A percentile compares a stretch with the other conserved stretches of the same genome.
Evolutionary conservation across 2,888 invertebrate species (phyloP).

Genomic region (Melikaiella ostensackeni): DNA sequence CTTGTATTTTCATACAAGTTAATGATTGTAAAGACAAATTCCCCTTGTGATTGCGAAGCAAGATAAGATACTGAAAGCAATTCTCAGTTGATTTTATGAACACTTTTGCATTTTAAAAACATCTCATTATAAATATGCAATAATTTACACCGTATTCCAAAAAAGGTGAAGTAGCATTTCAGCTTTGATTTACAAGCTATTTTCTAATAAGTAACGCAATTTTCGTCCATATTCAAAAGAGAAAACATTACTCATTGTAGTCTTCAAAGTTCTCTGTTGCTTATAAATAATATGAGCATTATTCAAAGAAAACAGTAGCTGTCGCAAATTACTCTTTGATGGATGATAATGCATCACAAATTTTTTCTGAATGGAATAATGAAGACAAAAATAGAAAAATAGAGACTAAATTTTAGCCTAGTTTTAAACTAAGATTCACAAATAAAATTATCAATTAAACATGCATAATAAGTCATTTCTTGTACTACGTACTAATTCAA

Average conservation of each 20-base stretch:
- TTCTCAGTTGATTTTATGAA: slow-evolving; percentile 3
- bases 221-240: not conserved
- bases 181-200: not conserved
- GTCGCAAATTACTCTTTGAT: slow-evolving; percentile 1
- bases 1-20: too few species aligned
- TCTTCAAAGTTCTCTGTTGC: not conserved
- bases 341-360: not conserved
- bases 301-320: slow-evolving; percentile 22
- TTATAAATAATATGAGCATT: not conserved
- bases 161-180: not conserved
- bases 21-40: not conserved
- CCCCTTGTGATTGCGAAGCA: not conserved
- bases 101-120: not conserved
- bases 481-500: not conserved
- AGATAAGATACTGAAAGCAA: slow-evolving; percentile 19
- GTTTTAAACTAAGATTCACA: too few species aligned
- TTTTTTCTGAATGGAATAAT: not conserved
- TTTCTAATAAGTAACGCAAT: not conserved
- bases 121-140: not conserved
- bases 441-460: too few species aligned
- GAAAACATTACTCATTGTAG: slow-evolving; percentile 3
- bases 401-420: too few species aligned
- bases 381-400: not conserved
- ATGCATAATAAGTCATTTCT: too few species aligned
- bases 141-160: not conserved